Evolutionary conservation across 2,113 vertebrate species (phyloP).

Genomic region (Muntiacus muntjak): DNA sequence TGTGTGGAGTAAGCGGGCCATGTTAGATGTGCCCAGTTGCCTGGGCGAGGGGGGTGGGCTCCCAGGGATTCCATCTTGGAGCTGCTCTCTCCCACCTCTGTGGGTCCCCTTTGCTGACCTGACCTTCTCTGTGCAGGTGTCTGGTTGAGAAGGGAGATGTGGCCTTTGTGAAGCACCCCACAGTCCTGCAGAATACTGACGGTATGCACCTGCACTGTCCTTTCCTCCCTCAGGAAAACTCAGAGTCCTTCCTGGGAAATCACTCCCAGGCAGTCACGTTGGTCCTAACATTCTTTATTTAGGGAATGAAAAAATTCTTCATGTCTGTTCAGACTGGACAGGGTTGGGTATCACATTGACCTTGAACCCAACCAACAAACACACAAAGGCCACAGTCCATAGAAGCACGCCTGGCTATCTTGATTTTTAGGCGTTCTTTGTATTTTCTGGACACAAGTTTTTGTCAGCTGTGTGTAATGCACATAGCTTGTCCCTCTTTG

Average conservation of each 20-base stretch:
- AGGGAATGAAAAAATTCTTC: neutral
- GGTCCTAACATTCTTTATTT: neutral
- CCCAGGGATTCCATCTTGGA: neutral
- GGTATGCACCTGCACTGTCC: slow-evolving; percentile 70
- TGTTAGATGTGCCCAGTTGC: neutral
- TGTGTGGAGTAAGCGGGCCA: neutral
- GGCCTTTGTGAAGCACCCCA: slow-evolving; percentile 88
- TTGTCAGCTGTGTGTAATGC: neutral
- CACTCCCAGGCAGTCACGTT: neutral
- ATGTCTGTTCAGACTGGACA: neutral
- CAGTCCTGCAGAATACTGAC: slow-evolving; percentile 80
- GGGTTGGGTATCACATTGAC: neutral
- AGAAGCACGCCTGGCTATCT: neutral
- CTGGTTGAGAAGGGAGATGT: slow-evolving; percentile 86
- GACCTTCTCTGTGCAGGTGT: slow-evolving; percentile 81
- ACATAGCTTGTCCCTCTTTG: neutral
- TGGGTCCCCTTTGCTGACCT: neutral
- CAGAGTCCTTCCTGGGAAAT: neutral
- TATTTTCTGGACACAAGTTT: neutral
- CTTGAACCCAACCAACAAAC: neutral
- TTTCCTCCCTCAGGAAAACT: neutral
- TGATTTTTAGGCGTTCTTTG: neutral
- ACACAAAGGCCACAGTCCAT: neutral
- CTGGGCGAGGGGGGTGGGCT: neutral
- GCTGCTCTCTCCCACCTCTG: neutral